A percentile compares a stretch with the other conserved stretches of the same genome.
phyloP scores from a whole-genome alignment of 2,113 vertebrate species.

The Poeciliopsis prolifica region DNA sequence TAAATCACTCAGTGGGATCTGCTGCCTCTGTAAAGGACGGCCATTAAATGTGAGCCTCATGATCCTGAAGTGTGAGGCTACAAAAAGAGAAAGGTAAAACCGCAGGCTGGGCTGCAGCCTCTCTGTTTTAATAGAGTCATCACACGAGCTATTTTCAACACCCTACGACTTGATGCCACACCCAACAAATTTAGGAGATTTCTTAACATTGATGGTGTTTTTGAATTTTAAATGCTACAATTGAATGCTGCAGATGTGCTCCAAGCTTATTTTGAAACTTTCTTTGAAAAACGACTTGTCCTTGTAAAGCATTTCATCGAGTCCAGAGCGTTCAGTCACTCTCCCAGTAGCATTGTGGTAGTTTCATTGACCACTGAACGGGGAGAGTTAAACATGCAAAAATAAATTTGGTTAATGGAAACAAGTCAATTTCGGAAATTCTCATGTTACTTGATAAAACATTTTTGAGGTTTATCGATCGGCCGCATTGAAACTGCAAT shows the following conservation, averaged over 20 bases:
- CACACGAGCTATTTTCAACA: conserved; percentile 31
- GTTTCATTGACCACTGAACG: no score
- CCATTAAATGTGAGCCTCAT: conserved; percentile 45
- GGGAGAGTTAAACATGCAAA: no score
- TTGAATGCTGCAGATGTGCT: not conserved
- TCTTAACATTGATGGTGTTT: not conserved
- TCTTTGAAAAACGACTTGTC: not conserved
- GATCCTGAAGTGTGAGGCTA: conserved; percentile 27
- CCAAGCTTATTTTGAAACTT: not conserved
- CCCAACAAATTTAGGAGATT: not conserved
- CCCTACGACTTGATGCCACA: not conserved
- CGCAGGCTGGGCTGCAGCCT: not conserved
- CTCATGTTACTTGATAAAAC: no score
- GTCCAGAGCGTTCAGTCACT: no score
- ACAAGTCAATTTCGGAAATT: no score
- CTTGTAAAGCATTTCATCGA: no score
- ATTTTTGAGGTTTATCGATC: no score
- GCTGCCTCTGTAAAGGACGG: conserved; percentile 16
- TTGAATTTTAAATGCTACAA: not conserved
- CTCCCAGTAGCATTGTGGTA: no score
- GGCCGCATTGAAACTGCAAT: no score
- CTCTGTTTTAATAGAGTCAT: conserved; percentile 38
- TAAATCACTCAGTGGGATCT: conserved; percentile 33
- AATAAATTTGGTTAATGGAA: no score
- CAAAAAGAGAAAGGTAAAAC: conserved; percentile 30